Base-by-base conservation (phyloP, 2,888 invertebrate genomes). In the Malachius bipustulatus region DNA sequence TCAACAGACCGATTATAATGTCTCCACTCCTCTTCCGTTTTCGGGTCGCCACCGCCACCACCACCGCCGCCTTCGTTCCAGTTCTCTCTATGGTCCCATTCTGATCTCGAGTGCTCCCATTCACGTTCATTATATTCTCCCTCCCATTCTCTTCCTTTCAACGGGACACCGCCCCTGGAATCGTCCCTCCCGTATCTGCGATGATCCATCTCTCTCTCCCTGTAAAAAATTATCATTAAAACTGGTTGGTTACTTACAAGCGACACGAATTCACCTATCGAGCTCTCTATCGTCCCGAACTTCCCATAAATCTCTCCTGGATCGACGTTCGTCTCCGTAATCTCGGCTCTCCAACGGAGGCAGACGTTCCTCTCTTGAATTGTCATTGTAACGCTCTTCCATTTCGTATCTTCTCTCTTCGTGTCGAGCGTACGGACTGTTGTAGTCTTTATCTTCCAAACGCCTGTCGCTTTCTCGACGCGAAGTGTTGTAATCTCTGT, bases 371-470 rank as follows among this genome's bases (percentile, higher is more conserved):
- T 62, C 61, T 27, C 57, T 46, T 2, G 56, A 48, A 31, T 46
- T 53, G 11, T 57, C 57, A 39, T 54, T 51, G 35, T 56, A 59
- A 45, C 55, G 59, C 16, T 59, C 57, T 3, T 57, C 61, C 10
- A 59, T 47, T 11, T 62, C 61, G 41, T 59, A 62, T 41, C 60
- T 49, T n/a, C 65, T 52, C 10, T 66, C 66, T 2, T 67, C 65
- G 4, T 62, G 56, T 12, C 60, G 54, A 14, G 62, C 63, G 36
- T 64, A 68, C 0, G 67, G 66, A 43, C 64, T 65, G 29, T 60
- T 60, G 43, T 63, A 54, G 16, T 47, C 45, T 36, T 62, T 60
- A 19, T 60, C 59, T n/a, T 57, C 56, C 12, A 55, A 36, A 40
- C 55, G 44, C 40, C 60, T 50, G 4, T 59, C 58, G 26, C 59